Conservation (phyloP, 2,113 vertebrate species). For the Hyperopisus bebe region DNA sequence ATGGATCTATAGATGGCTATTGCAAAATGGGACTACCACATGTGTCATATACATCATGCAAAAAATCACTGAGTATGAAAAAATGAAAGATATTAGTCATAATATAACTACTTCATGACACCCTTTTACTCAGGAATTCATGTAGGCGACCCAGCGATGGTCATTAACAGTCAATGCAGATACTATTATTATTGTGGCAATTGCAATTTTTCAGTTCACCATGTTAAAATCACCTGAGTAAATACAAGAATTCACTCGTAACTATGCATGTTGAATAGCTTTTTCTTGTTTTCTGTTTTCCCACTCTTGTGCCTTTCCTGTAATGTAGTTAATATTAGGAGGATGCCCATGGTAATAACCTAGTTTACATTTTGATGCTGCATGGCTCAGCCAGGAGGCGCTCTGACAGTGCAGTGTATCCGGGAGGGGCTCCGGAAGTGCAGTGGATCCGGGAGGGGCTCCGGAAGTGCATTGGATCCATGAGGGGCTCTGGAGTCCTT, state of each 20-base stretch:
- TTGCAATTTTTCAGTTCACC: not conserved
- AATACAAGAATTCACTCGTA: not conserved
- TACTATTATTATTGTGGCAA: not conserved
- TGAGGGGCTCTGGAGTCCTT: not conserved
- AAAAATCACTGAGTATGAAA: not conserved
- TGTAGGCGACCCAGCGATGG: not conserved
- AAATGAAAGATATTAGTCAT: not conserved
- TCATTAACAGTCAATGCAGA: not conserved
- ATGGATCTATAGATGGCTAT: not conserved
- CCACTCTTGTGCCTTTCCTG: not conserved
- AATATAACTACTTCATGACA: not conserved
- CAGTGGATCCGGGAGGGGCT: too few species aligned
- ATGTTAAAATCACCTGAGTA: not conserved
- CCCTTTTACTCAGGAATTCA: not conserved
- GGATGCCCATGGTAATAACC: not conserved
- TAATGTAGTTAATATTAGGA: not conserved
- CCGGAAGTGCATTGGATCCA: too few species aligned
- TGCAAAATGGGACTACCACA: not conserved
- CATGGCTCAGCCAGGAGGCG: not conserved
- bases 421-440: too few species aligned
- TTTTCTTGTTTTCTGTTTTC: not conserved
- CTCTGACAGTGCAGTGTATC: too few species aligned
- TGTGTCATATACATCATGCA: not conserved
- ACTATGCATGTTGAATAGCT: not conserved
- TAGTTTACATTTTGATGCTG: not conserved